A percentile compares a stretch with the other conserved stretches of the same genome.
These are phyloP conservation scores for Eupeodes corollae DNA, from an alignment of 1,140 invertebrate species.

Conservation along the genomic window DNA sequence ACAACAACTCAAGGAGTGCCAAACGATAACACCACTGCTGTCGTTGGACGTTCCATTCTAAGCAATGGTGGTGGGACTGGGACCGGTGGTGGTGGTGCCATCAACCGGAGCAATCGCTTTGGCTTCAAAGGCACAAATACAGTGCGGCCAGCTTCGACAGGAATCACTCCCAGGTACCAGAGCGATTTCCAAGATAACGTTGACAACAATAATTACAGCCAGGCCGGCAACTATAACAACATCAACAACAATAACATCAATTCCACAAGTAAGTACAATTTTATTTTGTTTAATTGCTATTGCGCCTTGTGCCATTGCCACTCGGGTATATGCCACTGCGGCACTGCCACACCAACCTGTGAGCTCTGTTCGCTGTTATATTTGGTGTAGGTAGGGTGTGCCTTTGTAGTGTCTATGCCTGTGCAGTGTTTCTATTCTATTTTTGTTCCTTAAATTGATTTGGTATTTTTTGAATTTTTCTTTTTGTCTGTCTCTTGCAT, in stretches of 20 bases:
- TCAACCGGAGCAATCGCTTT: conserved; percentile 20
- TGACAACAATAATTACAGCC: conserved; percentile 12
- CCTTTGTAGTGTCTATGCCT: no score
- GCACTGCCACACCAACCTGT: no score
- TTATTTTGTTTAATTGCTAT: background rate
- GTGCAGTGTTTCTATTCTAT: no score
- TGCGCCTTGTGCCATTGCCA: background rate
- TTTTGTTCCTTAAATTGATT: background rate
- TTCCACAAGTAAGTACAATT: background rate
- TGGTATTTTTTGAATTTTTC: background rate
- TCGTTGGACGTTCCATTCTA: background rate
- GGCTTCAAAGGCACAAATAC: conserved; percentile 26
- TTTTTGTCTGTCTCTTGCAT: background rate
- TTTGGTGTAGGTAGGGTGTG: no score
- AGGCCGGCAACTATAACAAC: conserved; percentile 4
- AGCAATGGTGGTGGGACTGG: background rate
- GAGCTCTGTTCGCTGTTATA: no score
- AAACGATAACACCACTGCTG: background rate
- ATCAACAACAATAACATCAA: conserved; percentile 8
- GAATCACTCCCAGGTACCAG: conserved; percentile 8
- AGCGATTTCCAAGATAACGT: conserved; percentile 14
- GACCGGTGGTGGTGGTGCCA: background rate
- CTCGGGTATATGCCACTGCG: no score
- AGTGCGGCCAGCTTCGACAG: conserved; percentile 27
- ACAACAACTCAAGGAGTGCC: background rate